phyloP scores from a whole-genome alignment of 2,113 vertebrate species.

The Chauna torquata region DNA sequence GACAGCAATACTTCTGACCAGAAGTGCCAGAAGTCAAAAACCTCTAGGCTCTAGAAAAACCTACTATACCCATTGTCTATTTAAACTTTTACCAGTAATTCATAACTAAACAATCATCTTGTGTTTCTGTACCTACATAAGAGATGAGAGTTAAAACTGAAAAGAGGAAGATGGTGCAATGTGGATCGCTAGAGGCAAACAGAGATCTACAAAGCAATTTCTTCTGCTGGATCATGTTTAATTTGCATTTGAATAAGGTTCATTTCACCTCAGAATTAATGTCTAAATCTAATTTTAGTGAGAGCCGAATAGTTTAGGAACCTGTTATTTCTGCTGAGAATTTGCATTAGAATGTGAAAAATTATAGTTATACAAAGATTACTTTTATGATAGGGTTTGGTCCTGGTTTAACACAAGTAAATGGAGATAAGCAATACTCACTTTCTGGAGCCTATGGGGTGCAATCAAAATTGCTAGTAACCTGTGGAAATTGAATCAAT shows the following conservation, averaged over 20 bases:
- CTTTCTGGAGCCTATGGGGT: neutral
- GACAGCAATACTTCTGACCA: neutral
- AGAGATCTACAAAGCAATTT: constrained; percentile 3
- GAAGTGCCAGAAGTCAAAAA: neutral
- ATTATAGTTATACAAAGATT: neutral
- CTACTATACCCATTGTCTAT: neutral
- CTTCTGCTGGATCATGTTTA: constrained; percentile 1
- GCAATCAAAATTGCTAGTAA: neutral
- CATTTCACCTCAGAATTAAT: constrained; percentile 21
- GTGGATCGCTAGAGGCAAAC: neutral
- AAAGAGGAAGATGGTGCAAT: neutral
- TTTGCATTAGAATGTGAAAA: constrained; percentile 21
- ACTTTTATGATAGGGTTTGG: neutral
- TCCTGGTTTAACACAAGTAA: neutral
- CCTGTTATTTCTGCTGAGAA: constrained; percentile 19
- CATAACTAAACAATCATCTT: neutral
- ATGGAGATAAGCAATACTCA: neutral
- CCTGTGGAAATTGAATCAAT: neutral
- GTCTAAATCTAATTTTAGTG: constrained; percentile 40
- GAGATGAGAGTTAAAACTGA: neutral
- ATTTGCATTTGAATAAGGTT: constrained; percentile 44
- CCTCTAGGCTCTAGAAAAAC: neutral
- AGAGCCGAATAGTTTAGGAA: neutral
- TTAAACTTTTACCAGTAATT: neutral
- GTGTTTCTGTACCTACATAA: neutral